phyloP scores from a whole-genome alignment of 2,888 invertebrate species.

The Coelopa pilipes region DNA sequence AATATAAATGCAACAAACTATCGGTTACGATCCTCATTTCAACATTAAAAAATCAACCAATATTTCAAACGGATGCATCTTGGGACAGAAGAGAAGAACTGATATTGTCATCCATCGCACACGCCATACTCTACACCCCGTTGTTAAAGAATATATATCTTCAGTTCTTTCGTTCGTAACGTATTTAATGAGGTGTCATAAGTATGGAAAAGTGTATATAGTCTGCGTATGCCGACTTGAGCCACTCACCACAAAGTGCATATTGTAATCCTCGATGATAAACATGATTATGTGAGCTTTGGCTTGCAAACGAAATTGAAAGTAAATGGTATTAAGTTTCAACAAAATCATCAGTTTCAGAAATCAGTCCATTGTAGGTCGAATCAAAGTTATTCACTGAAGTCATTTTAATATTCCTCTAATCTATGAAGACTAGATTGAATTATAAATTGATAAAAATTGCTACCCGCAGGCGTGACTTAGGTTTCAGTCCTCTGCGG shows the following conservation, averaged over 20 bases:
- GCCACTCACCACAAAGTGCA: constrained; percentile 22
- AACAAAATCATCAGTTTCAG: constrained; percentile 46
- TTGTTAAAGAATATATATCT: too few species aligned
- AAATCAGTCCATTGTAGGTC: constrained; percentile 46
- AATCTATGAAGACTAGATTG: constrained; percentile 54
- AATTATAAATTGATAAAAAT: constrained; percentile 67
- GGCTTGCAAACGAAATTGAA: constrained; percentile 44
- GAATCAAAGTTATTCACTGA: constrained; percentile 51
- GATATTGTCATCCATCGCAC: too few species aligned
- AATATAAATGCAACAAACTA: too few species aligned
- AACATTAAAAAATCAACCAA: too few species aligned
- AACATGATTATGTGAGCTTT: constrained; percentile 42
- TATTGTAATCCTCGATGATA: constrained; percentile 25
- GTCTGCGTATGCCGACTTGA: background rate
- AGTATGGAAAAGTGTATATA: too few species aligned
- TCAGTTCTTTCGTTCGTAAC: too few species aligned
- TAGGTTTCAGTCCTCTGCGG: constrained; percentile 55
- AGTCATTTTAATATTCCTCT: constrained; percentile 32
- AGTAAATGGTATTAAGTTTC: constrained; percentile 61
- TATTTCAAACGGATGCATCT: too few species aligned
- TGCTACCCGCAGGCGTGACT: constrained; percentile 66
- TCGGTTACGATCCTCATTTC: too few species aligned
- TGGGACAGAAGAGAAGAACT: too few species aligned
- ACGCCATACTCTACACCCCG: too few species aligned
- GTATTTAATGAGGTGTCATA: too few species aligned